Evolutionary conservation across 2,797 vertebrate species (phyloP), one percentile per base, ranked within the genome.

Genomic region (Acridotheres tristis): DNA sequence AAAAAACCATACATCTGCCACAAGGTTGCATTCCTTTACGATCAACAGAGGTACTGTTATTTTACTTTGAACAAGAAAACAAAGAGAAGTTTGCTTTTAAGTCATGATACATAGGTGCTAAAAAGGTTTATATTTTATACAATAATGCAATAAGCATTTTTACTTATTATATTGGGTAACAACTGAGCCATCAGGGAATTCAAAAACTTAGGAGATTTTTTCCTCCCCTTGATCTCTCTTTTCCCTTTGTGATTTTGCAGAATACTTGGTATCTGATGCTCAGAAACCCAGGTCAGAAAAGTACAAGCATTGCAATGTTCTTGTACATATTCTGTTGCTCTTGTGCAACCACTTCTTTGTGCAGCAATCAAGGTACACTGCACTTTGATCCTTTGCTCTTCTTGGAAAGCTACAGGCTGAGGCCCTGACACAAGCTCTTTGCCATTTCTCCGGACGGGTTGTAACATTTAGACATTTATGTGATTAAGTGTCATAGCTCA

Each of bases 71-170:
- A 84, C 0, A 2, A 81, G 58, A 93, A 92, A 80, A 8, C 17
- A 62, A 78, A 79, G 29, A 75, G 18, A 79, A 40, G 20, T 82
- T 85, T 76, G 16, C 21, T 81, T 93, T 87, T 86, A 84, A 62
- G 19, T 58, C 55, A 73, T 8, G 22, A 76, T 36, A 68, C 7
- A 16, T 13, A 75, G 34, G 27, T 72, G 32, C 27, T 88, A 84
- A 81, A 83, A 84, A 58, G 21, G 30, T 61, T 85, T 89, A 26
- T 63, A 51, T 81, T 88, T 75, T 85, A 16, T 27, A 63, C 27
- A 85, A 15, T 40, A 91, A 72, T 5, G 68, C 38, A 75, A 19
- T 19, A 42, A 73, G 40, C 10, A 84, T 47, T 96, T 90, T 80
- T 54, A 80, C 20, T 20, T 58, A 68, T 50, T 50, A 29, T 59